Base-by-base conservation (phyloP, 2,888 invertebrate species). In the Parnassius smintheus region DNA sequence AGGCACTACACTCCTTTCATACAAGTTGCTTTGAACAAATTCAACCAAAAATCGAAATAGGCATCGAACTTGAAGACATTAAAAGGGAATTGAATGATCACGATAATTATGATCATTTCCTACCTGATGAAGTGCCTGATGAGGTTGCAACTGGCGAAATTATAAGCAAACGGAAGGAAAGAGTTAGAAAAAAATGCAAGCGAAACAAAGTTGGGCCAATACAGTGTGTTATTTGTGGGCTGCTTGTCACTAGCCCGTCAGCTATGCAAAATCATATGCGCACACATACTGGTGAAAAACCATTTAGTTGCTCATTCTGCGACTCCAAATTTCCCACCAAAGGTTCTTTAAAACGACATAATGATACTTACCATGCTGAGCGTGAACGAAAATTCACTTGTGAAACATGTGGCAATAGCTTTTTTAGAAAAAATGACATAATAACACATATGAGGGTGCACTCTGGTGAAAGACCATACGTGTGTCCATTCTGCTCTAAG, bases 371-470 rank as follows among this genome's bases (percentile, higher is more conserved):
- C 54, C 90, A 90, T 64, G 69, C 70, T 0, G 68, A 80, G 18
- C 74, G 89, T 66, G 86, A 87, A 66, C 71, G 85, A 1, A 85
- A 80, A 60, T 91, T 83, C 56, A 83, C 81, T 2, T 92, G 92
- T 73, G 91, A 91, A 65, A 85, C 82, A 0, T 91, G 92, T 64
- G 91, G 91, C 1, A 86, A 81, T 61, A 85, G 83, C 58, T 91
- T 92, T 65, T 83, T 77, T 58, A 77, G 82, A 10, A 88, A 88
- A 70, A 83, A 75, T 66, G 86, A 85, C 68, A 88, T 91, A 1
- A 84, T 86, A 11, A 82, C 81, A 18, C 92, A 92, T 64, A 77
- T 90, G 60, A 74, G 91, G 57, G 80, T 85, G 1, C 90, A 91
- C 61, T 88, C 90, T 1, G 84, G 85, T 64, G 90, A 87, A 54